phyloP scores from a whole-genome alignment of 2,888 invertebrate genomes.

The Eremobia ochroleuca region DNA sequence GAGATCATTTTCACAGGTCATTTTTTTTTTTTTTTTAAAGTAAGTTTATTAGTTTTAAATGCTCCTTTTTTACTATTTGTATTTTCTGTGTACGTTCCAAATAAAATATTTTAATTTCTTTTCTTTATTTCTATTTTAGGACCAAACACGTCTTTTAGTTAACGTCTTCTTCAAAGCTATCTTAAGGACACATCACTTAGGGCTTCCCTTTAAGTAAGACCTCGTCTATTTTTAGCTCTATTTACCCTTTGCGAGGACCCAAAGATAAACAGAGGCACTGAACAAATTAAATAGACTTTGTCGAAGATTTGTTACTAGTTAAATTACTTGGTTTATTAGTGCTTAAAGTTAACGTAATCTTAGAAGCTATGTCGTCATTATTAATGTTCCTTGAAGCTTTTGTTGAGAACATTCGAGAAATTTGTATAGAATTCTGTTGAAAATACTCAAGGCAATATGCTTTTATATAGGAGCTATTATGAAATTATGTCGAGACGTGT shows the following conservation, averaged over 20 bases:
- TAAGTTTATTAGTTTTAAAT: too few relatives aligned
- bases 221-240: slow-evolving; percentile 11
- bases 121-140: too few relatives aligned
- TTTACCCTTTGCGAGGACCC: background rate
- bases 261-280: slow-evolving; percentile 37
- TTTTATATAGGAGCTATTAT: slow-evolving; percentile 35
- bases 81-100: too few relatives aligned
- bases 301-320: slow-evolving; percentile 51
- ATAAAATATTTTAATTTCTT: too few relatives aligned
- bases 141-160: background rate
- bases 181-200: background rate
- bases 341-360: slow-evolving; percentile 56
- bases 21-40: too few relatives aligned
- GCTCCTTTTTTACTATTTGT: too few relatives aligned
- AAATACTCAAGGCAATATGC: slow-evolving; percentile 18
- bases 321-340: slow-evolving; percentile 60
- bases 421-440: slow-evolving; percentile 41
- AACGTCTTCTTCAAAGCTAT: background rate
- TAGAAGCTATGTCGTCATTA: slow-evolving; percentile 55
- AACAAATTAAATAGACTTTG: slow-evolving; percentile 52
- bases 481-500: slow-evolving; percentile 37
- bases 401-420: slow-evolving; percentile 38
- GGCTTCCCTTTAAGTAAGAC: background rate
- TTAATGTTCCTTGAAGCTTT: slow-evolving; percentile 57
- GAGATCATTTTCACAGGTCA: too few relatives aligned